Evolutionary conservation across 2,888 invertebrate species (phyloP).

Genomic region (Chydorus sphaericus): DNA sequence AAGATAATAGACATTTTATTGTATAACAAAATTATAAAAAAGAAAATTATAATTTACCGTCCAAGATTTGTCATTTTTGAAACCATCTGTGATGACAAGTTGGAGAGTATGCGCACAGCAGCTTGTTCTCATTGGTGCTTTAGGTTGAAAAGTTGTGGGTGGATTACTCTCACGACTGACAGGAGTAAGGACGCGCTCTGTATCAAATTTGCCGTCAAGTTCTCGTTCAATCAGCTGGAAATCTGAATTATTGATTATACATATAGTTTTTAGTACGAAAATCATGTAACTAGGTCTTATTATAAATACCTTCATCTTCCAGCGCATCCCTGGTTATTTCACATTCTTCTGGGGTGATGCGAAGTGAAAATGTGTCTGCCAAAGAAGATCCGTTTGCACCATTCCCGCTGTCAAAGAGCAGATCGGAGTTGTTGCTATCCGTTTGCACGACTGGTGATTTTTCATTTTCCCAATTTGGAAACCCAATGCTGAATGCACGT

Average conservation of each 20-base stretch:
- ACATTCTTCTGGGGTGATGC: neutral
- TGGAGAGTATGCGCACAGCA: neutral
- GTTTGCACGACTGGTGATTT: neutral
- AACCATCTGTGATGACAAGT: neutral
- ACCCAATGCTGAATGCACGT: neutral
- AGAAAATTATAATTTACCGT: neutral
- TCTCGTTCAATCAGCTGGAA: neutral
- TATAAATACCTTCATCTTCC: neutral
- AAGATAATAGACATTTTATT: neutral
- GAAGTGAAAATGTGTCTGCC: neutral
- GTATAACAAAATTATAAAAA: neutral
- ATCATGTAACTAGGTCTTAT: neutral
- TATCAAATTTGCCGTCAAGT: neutral
- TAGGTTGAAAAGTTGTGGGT: neutral
- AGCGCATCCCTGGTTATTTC: neutral
- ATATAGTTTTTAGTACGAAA: neutral
- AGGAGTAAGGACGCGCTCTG: neutral
- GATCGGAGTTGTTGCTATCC: neutral
- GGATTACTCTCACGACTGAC: neutral
- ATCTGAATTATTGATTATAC: neutral
- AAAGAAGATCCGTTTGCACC: neutral
- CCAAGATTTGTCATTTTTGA: neutral
- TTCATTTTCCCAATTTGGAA: neutral
- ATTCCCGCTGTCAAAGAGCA: neutral
- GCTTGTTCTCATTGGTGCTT: neutral